A percentile compares a stretch with the other conserved stretches of the same genome.
phyloP scores from a whole-genome alignment of 2,888 invertebrate genomes.

The Mythimna lalbum region DNA sequence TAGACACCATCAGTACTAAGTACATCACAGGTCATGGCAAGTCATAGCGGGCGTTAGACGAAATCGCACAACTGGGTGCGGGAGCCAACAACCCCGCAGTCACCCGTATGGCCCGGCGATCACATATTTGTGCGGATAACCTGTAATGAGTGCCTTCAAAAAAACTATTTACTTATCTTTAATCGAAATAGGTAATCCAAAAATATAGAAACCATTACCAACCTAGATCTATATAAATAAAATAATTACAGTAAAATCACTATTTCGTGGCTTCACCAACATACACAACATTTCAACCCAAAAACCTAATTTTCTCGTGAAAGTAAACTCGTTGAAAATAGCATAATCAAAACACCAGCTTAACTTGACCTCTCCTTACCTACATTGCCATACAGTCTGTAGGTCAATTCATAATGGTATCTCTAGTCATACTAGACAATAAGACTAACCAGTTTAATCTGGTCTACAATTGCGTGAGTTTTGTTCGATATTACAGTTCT shows the following conservation, averaged over 20 bases:
- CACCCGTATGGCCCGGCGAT: no score
- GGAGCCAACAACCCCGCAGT: no score
- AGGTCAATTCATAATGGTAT: constrained; percentile 33
- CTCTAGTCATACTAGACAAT: not conserved
- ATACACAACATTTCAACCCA: constrained; percentile 74
- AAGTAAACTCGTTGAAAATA: constrained; percentile 48
- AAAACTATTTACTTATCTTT: not conserved
- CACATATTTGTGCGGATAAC: no score
- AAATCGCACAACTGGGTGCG: no score
- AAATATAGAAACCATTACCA: not conserved
- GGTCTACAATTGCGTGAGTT: not conserved
- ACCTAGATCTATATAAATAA: not conserved
- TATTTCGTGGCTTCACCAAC: constrained; percentile 66
- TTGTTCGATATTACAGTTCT: constrained; percentile 8
- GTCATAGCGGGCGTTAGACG: no score
- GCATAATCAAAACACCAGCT: constrained; percentile 46
- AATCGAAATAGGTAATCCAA: not conserved
- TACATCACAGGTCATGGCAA: no score
- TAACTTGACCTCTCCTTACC: constrained; percentile 21
- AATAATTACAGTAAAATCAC: constrained; percentile 21
- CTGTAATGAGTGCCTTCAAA: no score
- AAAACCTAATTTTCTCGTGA: constrained; percentile 75
- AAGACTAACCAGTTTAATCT: not conserved
- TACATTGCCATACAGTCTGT: not conserved
- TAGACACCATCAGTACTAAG: no score